Base-by-base conservation (phyloP, 2,888 invertebrate species). In the Phyto melanocephala region DNA sequence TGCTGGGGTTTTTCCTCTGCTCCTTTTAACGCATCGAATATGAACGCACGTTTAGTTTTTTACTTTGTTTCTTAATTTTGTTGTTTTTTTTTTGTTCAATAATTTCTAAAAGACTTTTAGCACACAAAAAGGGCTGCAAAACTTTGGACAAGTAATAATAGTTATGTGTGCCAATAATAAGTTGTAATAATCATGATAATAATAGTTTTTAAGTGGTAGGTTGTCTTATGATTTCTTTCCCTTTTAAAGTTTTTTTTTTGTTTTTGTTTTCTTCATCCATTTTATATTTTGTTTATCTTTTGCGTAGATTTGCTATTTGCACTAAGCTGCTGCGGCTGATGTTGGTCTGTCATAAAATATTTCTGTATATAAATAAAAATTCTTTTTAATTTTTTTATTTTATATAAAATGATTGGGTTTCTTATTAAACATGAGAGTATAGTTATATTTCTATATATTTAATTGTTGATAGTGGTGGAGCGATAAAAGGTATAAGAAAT, bases 111-210 rank as follows among this genome's bases (percentile, higher is more conserved):
- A 50, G 50, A 17, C 50, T 47, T 67, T n/a, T 63, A 71, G 56
- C 42, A 17, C 40, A 33, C 2, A 65, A 56, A 79, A 81, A 82
- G 80, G 82, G 82, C 81, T 80, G 84, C n/a, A 65, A 68, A 82
- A 79, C 82, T 82, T 84, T 84, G 79, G 85, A 79, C 81, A 84
- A 81, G 82, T 84, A 85, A 85, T 85, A 85, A 84, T 85, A 85
- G 85, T 85, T 82, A 84, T 85, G 79, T 84, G 78, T 84, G 76
- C 82, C 82, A 85, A 84, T 85, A 85, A 85, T 85, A 85, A 84
- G 84, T 85, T 85, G 82, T 84, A 85, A 85, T 85, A 85, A 85
- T 85, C 85, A 84, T 79, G 85, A 85, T 85, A 85, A 85, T 82
- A 71, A 78, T 78, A 71, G 78, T 79, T 79, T 82, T 82, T 82